Percentiles rank a stretch among this genome's conserved stretches.
Evolutionary conservation across 2,797 vertebrate species (phyloP).

Genomic region (Cossypha heuglini): DNA sequence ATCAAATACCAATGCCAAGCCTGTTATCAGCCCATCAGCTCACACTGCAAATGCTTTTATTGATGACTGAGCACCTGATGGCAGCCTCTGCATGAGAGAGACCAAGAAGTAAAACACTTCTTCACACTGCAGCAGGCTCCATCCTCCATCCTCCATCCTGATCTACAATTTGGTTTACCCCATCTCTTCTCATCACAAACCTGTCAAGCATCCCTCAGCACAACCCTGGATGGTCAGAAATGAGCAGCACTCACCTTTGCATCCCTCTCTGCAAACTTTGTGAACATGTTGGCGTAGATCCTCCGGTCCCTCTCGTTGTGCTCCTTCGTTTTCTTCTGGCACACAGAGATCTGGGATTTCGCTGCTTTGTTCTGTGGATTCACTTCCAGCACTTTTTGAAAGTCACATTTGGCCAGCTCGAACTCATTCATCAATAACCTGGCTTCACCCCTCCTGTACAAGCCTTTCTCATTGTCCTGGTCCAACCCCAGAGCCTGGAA

Average conservation of each 20-base stretch:
- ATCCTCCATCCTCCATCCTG: not conserved
- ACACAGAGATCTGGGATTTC: conserved; percentile 83
- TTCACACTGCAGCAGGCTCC: not conserved
- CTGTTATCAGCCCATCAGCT: not conserved
- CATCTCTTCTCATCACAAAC: not conserved
- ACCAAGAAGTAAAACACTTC: not conserved
- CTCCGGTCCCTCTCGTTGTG: conserved; percentile 90
- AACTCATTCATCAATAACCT: conserved; percentile 90
- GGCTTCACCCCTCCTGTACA: conserved; percentile 90
- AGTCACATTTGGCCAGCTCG: conserved; percentile 86
- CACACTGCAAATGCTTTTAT: not conserved
- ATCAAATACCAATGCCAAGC: not conserved
- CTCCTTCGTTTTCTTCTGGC: conserved; percentile 89
- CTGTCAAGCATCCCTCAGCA: not conserved
- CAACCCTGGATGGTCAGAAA: not conserved
- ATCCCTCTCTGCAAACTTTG: conserved; percentile 92
- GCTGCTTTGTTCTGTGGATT: conserved; percentile 91
- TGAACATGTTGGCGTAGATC: conserved; percentile 96
- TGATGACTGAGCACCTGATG: not conserved
- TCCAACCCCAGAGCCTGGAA: conserved; percentile 88
- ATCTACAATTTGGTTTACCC: not conserved
- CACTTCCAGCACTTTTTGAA: conserved; percentile 87
- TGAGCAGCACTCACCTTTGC: conserved; percentile 80
- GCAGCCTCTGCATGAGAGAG: not conserved
- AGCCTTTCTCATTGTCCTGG: conserved; percentile 89